These are phyloP conservation scores for Sphaeridia pumilis DNA, from an alignment of 2,888 invertebrate species.

Conservation along the genomic window DNA sequence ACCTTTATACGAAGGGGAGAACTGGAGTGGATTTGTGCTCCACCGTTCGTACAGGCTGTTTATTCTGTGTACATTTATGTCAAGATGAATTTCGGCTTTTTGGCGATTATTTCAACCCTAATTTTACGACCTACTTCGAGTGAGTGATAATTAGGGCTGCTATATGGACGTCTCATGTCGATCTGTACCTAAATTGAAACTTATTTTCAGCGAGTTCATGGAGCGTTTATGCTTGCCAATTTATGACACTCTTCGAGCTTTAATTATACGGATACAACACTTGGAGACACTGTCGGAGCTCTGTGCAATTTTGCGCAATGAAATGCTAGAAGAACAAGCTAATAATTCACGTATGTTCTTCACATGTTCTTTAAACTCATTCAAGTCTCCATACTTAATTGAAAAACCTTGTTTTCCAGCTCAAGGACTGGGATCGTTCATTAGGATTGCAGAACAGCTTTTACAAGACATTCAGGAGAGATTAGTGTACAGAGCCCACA, in stretches of 20 bases:
- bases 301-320: conserved; percentile 79
- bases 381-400: too few relatives aligned
- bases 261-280: conserved; percentile 92
- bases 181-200: too few relatives aligned
- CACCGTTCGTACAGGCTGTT: conserved; percentile 72
- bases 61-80: conserved; percentile 82
- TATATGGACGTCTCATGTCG: too few relatives aligned
- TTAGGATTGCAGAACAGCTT: conserved; percentile 63
- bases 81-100: conserved; percentile 89
- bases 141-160: conserved; percentile 16
- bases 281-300: conserved; percentile 94
- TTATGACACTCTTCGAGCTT: conserved; percentile 84
- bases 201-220: conserved; percentile 57
- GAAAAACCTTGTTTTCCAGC: too few relatives aligned
- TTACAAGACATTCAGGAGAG: conserved; percentile 92
- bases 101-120: conserved; percentile 68
- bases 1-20: conserved; percentile 51
- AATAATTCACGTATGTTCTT: conserved; percentile 65
- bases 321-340: conserved; percentile 85
- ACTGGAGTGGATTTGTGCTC: conserved; percentile 63
- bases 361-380: too few relatives aligned
- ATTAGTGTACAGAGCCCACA: conserved; percentile 85
- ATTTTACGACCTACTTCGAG: conserved; percentile 33
- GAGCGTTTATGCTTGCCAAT: conserved; percentile 73
- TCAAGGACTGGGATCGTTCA: conserved; percentile 62